Conservation (phyloP, 2,888 invertebrate genomes). For the Pyrochroa serraticornis region DNA sequence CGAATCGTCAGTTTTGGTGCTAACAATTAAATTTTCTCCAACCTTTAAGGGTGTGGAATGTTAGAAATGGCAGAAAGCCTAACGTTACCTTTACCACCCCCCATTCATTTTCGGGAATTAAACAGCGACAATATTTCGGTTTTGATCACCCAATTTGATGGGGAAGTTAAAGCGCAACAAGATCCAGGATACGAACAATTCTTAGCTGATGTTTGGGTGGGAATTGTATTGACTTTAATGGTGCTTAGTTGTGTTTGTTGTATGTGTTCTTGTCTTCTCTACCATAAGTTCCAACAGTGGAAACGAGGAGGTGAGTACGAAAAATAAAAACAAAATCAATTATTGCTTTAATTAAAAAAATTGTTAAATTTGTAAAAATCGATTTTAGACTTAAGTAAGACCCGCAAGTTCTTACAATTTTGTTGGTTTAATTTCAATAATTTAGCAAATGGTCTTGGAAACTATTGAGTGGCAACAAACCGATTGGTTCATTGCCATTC, state of each 20-base stretch:
- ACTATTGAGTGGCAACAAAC: no score
- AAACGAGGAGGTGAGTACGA: conserved; percentile 66
- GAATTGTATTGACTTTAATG: conserved; percentile 65
- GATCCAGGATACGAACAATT: conserved; percentile 64
- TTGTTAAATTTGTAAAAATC: no score
- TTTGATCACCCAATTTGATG: conserved; percentile 37
- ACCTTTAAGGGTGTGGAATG: conserved; percentile 20
- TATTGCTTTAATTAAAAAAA: no score
- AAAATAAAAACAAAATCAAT: no score
- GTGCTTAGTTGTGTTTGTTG: conserved; percentile 68
- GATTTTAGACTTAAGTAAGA: no score
- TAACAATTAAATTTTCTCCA: background rate
- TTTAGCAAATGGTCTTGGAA: no score
- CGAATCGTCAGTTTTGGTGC: background rate
- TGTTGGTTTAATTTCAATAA: no score
- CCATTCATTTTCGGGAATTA: conserved; percentile 27
- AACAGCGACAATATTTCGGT: conserved; percentile 42
- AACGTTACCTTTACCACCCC: conserved; percentile 30
- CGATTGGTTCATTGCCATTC: no score
- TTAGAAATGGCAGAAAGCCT: conserved; percentile 34
- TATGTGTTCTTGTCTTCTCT: conserved; percentile 67
- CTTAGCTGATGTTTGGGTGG: conserved; percentile 68
- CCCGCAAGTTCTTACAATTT: no score
- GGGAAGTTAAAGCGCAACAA: conserved; percentile 34
- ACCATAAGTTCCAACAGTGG: conserved; percentile 70